Evolutionary conservation across 2,113 vertebrate genomes (phyloP), one percentile per base, ranked within the genome.

Genomic region (Heterocephalus glaber): DNA sequence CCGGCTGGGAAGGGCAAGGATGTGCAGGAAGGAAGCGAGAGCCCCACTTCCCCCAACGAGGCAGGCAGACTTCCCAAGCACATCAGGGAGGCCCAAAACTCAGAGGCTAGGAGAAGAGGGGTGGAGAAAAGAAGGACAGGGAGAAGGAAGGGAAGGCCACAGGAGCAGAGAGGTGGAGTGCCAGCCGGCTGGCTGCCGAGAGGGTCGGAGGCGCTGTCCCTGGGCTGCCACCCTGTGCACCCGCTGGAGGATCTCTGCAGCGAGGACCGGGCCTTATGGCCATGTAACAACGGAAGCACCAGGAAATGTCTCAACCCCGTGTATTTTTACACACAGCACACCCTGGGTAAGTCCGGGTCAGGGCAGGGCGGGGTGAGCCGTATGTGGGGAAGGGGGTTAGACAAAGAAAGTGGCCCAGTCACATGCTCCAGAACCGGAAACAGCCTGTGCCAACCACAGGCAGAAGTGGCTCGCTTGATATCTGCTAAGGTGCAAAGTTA

Each of bases 261-360:
- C 10, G 63, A 65, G 94, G 95, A 94, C 1, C 0, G 77, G 68
- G 95, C 94, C 97, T 98, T 98, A 98, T 98, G 94, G 0, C 41
- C 70, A 92, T 17, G 81, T 96, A 98, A 92, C 83, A 97, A 95
- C 83, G 96, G 98, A 96, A 98, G 95, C 79, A 65, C 97, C 98
- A 98, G 98, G 98, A 98, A 98, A 97, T 95, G 84, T 97, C 96
- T 96, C 95, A 97, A 97, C 97, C 90, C 61, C 63, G 47, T 68
- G 92, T 97, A 96, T 96, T 97, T 97, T 97, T 81, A 82, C 84
- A 94, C 96, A 80, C 19, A 90, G 92, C 76, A 95, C 80, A 79
- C 66, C 83, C 95, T 19, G 28, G 60, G n/a, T 3, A 17, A 14
- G 61, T 80, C 77, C 0, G 38, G 85, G 91, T 77, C 89, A 87